Percentiles rank a stretch among this genome's conserved stretches.
phyloP scores from a whole-genome alignment of 2,797 vertebrate genomes.

The Sebastes minor region DNA sequence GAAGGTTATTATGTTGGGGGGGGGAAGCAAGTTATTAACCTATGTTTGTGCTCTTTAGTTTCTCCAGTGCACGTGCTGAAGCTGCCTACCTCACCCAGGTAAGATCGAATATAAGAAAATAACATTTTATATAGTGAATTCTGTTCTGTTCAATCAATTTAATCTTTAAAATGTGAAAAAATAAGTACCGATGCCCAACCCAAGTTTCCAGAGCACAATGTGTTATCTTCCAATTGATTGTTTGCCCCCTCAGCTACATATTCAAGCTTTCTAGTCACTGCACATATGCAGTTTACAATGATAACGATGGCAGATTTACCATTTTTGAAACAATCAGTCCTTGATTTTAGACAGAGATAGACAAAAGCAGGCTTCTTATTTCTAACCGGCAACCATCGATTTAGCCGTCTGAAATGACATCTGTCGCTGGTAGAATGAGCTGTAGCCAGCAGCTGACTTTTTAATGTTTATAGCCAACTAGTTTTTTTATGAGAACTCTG shows the following conservation, averaged over 20 bases:
- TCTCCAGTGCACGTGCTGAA: slow-evolving; percentile 85
- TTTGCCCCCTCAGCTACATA: background rate
- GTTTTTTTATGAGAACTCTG: too few species aligned
- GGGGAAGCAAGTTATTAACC: background rate
- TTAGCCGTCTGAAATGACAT: background rate
- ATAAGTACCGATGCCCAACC: background rate
- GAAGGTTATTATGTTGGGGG: background rate
- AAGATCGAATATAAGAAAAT: background rate
- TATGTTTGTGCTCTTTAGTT: slow-evolving; percentile 65
- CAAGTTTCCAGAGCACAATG: background rate
- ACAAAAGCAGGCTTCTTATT: background rate
- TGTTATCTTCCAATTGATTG: background rate
- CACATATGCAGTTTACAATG: background rate
- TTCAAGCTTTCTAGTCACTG: background rate
- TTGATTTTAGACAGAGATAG: background rate
- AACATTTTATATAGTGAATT: background rate
- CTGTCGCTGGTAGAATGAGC: background rate
- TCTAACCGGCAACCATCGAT: background rate
- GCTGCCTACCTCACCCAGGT: slow-evolving; percentile 90
- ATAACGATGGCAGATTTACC: background rate
- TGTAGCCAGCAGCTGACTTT: background rate
- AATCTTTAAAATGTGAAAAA: background rate
- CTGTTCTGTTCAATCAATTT: background rate
- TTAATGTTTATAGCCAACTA: too few species aligned
- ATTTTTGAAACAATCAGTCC: background rate